These are phyloP conservation scores for Oscheius sp. DNA, from an alignment of 2,888 invertebrate genomes.

Conservation along the genomic window DNA sequence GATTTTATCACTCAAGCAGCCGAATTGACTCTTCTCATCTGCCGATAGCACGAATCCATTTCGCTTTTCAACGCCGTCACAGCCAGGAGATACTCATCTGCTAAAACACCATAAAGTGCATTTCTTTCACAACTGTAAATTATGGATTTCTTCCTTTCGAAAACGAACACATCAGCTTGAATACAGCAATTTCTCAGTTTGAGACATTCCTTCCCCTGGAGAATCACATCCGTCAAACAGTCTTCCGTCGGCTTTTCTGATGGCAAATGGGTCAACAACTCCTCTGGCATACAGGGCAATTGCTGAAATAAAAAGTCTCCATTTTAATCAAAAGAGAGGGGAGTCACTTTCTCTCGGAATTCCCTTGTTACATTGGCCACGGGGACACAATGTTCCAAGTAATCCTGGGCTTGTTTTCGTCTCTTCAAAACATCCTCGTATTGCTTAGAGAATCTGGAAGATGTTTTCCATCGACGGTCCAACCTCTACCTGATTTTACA, in stretches of 20 bases:
- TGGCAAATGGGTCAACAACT: background rate
- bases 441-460: constrained; percentile 29
- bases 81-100: constrained; percentile 48
- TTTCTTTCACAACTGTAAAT: constrained; percentile 50
- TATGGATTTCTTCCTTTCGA: background rate
- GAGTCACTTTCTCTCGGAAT: constrained; percentile 35
- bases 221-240: constrained; percentile 36
- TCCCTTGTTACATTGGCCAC: constrained; percentile 49
- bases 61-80: constrained; percentile 34
- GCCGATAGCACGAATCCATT: constrained; percentile 28
- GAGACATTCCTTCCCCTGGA: constrained; percentile 39
- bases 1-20: background rate
- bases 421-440: constrained; percentile 35
- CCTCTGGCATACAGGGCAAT: constrained; percentile 17
- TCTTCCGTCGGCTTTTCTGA: constrained; percentile 20
- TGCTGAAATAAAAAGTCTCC: constrained; percentile 15
- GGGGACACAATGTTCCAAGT: constrained; percentile 49
- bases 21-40: constrained; percentile 10
- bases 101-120: constrained; percentile 46
- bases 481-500: constrained; percentile 23
- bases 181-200: constrained; percentile 50
- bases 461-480: no score
- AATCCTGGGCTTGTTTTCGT: constrained; percentile 39
- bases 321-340: background rate
- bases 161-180: constrained; percentile 53